phyloP scores from a whole-genome alignment of 2,888 invertebrate genomes.

The Linnaemya vulpina region DNA sequence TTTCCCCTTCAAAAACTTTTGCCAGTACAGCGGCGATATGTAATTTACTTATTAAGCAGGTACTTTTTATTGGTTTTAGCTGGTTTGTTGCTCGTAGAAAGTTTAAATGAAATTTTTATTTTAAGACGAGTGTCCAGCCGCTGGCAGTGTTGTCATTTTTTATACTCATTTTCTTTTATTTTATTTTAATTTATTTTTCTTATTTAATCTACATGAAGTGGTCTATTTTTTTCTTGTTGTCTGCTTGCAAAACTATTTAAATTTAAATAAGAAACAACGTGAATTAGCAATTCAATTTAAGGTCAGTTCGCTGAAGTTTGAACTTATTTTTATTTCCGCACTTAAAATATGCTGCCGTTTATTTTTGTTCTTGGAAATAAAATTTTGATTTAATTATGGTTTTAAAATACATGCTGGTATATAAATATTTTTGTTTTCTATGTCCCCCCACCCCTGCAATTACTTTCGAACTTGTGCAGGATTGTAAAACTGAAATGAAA shows the following conservation, averaged over 20 bases:
- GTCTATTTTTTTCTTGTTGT: slow-evolving; percentile 12
- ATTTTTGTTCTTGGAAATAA: neutral
- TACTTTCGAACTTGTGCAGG: neutral
- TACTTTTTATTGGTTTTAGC: neutral
- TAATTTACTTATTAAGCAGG: slow-evolving; percentile 20
- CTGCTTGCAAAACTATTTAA: neutral
- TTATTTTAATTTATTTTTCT: neutral
- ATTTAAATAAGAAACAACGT: neutral
- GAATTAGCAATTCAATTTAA: slow-evolving; percentile 42
- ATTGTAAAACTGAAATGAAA: slow-evolving; percentile 28
- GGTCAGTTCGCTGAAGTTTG: slow-evolving; percentile 1
- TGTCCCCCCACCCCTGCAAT: neutral
- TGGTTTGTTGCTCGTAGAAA: slow-evolving; percentile 29
- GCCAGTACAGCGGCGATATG: neutral
- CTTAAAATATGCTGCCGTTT: neutral
- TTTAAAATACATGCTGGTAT: neutral
- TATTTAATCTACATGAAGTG: neutral
- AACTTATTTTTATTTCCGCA: neutral
- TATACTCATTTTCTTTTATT: neutral
- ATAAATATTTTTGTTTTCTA: neutral
- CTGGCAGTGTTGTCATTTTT: neutral
- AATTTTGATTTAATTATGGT: neutral
- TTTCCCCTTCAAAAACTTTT: neutral
- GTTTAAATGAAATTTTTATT: slow-evolving; percentile 2
- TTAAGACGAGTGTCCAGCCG: neutral